Evolutionary conservation across 2,888 invertebrate species (phyloP).

Genomic region (Caenorhabditis doughertyi): DNA sequence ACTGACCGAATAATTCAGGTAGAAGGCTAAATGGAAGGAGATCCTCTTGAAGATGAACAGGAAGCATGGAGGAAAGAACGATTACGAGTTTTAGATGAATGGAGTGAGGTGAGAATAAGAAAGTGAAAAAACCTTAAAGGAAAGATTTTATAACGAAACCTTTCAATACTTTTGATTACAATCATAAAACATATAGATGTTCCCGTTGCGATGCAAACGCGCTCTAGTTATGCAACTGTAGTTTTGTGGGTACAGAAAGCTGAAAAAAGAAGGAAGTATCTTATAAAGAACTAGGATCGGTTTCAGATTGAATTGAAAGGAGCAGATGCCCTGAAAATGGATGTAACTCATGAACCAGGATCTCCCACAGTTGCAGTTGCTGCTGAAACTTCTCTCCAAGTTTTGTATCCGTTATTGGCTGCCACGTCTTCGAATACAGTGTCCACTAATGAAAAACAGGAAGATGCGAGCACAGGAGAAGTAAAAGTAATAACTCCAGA

Average conservation of each 20-base stretch:
- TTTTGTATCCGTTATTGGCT: conserved; percentile 42
- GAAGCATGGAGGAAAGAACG: conserved; percentile 65
- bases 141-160: not conserved
- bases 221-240: not conserved
- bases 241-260: too few species aligned
- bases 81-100: conserved; percentile 67
- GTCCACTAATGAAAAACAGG: not conserved
- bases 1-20: not conserved
- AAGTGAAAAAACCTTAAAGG: not conserved
- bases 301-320: conserved; percentile 65
- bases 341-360: conserved; percentile 46
- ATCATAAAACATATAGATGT: not conserved
- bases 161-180: not conserved
- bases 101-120: conserved; percentile 66
- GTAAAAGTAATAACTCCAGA: not conserved
- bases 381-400: conserved; percentile 41
- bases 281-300: too few species aligned
- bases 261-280: too few species aligned
- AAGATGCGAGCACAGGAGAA: not conserved
- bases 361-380: conserved; percentile 4
- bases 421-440: conserved; percentile 12
- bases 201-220: not conserved
- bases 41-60: conserved; percentile 57
- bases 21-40: conserved; percentile 33
- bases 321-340: conserved; percentile 49